Percentiles rank a stretch among this genome's conserved stretches.
These are phyloP conservation scores for Falcunculus frontatus DNA, from an alignment of 2,113 vertebrate genomes.

Conservation along the genomic window DNA sequence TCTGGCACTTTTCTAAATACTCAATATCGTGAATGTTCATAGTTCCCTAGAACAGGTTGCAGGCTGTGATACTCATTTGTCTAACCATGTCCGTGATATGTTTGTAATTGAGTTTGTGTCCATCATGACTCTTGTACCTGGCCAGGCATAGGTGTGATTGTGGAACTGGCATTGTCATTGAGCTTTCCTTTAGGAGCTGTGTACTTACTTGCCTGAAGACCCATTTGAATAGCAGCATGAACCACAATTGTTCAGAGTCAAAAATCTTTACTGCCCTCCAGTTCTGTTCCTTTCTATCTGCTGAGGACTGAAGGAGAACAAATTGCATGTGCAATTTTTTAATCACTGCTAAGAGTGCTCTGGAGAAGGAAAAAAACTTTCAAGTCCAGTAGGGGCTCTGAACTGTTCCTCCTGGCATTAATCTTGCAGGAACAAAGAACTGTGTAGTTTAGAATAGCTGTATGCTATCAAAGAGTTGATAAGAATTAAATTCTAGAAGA, in stretches of 20 bases:
- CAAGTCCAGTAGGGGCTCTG: not conserved
- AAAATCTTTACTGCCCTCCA: not conserved
- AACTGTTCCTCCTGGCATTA: not conserved
- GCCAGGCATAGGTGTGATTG: not conserved
- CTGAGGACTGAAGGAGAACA: not conserved
- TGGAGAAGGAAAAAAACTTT: not conserved
- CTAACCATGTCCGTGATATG: not conserved
- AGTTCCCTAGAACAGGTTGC: not conserved
- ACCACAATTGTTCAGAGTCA: not conserved
- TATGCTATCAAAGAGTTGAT: not conserved
- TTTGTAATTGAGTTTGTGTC: not conserved
- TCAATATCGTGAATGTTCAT: not conserved
- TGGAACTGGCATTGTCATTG: not conserved
- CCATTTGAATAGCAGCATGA: not conserved
- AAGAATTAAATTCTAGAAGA: not conserved
- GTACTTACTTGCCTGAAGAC: not conserved
- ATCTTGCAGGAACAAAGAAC: not conserved
- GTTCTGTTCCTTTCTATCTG: not conserved
- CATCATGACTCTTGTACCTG: not conserved
- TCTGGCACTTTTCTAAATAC: not conserved
- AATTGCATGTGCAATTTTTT: rapidly evolving
- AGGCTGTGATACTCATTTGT: not conserved
- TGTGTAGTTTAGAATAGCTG: not conserved
- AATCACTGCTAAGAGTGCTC: not conserved
- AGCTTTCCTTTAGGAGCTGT: not conserved